phyloP scores from a whole-genome alignment of 2,113 vertebrate species.

The Syngnathus scovelli region DNA sequence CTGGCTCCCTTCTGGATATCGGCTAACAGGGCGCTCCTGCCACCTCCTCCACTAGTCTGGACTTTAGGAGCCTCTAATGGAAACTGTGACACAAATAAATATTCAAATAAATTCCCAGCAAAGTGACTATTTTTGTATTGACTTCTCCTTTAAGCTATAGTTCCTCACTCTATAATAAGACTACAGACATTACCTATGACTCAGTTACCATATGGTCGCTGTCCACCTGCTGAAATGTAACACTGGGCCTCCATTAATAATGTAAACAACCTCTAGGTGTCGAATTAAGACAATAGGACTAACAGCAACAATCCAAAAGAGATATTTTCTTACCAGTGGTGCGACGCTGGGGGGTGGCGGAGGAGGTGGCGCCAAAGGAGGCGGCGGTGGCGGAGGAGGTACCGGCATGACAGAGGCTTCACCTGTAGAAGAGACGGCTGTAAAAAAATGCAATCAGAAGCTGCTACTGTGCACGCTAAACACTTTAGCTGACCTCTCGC shows the following conservation, averaged over 20 bases:
- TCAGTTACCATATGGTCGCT: slow-evolving; percentile 42
- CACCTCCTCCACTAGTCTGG: slow-evolving; percentile 60
- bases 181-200: not conserved
- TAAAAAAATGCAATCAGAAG: slow-evolving; percentile 1
- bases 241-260: slow-evolving; percentile 59
- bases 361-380: slow-evolving; percentile 24
- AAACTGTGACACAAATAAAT: slow-evolving; percentile 33
- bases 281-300: slow-evolving; percentile 27
- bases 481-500: slow-evolving; percentile 21
- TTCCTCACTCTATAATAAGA: not conserved
- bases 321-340: slow-evolving; percentile 48
- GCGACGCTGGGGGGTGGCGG: slow-evolving; percentile 43
- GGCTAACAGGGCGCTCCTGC: slow-evolving; percentile 80
- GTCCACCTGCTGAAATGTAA: slow-evolving; percentile 44
- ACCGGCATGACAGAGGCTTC: slow-evolving; percentile 43
- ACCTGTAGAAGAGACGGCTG: slow-evolving; percentile 35
- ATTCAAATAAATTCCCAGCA: not conserved
- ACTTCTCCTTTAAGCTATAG: not conserved
- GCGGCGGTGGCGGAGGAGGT: slow-evolving; percentile 37
- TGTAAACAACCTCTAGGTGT: slow-evolving; percentile 52
- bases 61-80: slow-evolving; percentile 42
- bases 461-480: slow-evolving; percentile 20
- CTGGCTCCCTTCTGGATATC: slow-evolving; percentile 90
- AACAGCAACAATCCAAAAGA: slow-evolving; percentile 21
- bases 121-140: not conserved